Evolutionary conservation across 2,888 invertebrate species (phyloP).

Genomic region (Schrankia costaestrigalis): DNA sequence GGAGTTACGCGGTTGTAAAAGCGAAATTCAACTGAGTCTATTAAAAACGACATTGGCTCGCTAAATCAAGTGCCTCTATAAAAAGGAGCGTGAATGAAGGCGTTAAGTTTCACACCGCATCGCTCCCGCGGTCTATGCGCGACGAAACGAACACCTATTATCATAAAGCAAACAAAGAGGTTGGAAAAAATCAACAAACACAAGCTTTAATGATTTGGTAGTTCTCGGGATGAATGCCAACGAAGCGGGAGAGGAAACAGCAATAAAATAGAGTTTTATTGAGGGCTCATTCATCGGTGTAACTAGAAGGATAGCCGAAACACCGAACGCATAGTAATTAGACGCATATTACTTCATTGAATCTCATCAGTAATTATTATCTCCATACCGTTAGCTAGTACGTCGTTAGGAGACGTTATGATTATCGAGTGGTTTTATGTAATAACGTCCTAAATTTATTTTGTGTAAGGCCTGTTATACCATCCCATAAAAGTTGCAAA

Average conservation of each 20-base stretch:
- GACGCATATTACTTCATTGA: conserved; percentile 32
- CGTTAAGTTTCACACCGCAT: conserved; percentile 77
- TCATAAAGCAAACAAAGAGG: conserved; percentile 77
- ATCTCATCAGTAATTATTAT: conserved; percentile 16
- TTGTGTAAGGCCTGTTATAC: conserved; percentile 34
- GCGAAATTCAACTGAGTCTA: conserved; percentile 52
- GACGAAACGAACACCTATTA: conserved; percentile 76
- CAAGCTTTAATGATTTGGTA: conserved; percentile 73
- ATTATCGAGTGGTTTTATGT: conserved; percentile 37
- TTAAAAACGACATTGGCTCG: conserved; percentile 69
- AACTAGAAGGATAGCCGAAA: conserved; percentile 37
- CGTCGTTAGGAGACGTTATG: conserved; percentile 36
- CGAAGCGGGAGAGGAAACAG: conserved; percentile 67
- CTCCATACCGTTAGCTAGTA: conserved; percentile 24
- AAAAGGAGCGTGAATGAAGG: conserved; percentile 72
- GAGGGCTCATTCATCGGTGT: conserved; percentile 53
- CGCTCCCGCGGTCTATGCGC: conserved; percentile 59
- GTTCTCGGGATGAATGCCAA: conserved; percentile 73
- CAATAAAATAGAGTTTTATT: conserved; percentile 73
- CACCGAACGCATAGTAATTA: conserved; percentile 48
- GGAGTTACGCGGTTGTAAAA: conserved; percentile 42
- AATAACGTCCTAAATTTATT: conserved; percentile 37
- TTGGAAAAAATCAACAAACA: conserved; percentile 74
- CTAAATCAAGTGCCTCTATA: conserved; percentile 75
- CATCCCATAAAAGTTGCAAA: conserved; percentile 38